Evolutionary conservation across 2,888 invertebrate genomes (phyloP), one percentile per base, ranked within the genome.

Genomic region (Steromphala cineraria): DNA sequence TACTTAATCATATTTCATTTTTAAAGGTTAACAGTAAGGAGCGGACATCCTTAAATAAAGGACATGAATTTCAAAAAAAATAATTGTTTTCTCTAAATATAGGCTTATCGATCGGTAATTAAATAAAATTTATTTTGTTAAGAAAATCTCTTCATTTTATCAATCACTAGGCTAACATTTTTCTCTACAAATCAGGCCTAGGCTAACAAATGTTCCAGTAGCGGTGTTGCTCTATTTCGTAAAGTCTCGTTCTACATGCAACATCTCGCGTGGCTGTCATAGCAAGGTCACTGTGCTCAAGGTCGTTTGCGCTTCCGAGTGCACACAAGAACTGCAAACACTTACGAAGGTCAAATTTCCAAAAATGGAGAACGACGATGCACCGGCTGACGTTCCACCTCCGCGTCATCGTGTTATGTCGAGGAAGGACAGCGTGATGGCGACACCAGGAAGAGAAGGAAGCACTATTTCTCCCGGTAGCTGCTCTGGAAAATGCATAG

Each of bases 401-500:
- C 52, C 75, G 24, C 53, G 17, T 24, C 76, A 28, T 76, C 53
- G 31, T 53, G 28, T 53, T 31, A 55, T 82, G 36, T 53, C 75
- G 36, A 81, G 90, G 19, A 88, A 89, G 81, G 87, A 89, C 80
- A 91, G 91, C 79, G 87, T 91, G 56, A 82, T 88, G 81, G 88
- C 85, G 13, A 87, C 87, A 8, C 89, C 88, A 53, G 92, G 94
- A 28, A 90, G 89, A 82, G 94, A 94, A 84, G 94, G 94, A 2
- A 91, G 91, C 81, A 83, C 89, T 53, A 91, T 94, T 5, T 87
- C 88, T 5, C 85, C 88, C 24, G 90, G 89, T 8, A 81, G 85
- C 52, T 89, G 89, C 81, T 97, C 96, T 91, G 98, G 98, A 80
- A 97, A 97, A 93, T 97, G 97, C 46, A 95, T 99, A 83, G 99